phyloP scores from a whole-genome alignment of 2,797 vertebrate genomes.

The Tadarida brasiliensis region DNA sequence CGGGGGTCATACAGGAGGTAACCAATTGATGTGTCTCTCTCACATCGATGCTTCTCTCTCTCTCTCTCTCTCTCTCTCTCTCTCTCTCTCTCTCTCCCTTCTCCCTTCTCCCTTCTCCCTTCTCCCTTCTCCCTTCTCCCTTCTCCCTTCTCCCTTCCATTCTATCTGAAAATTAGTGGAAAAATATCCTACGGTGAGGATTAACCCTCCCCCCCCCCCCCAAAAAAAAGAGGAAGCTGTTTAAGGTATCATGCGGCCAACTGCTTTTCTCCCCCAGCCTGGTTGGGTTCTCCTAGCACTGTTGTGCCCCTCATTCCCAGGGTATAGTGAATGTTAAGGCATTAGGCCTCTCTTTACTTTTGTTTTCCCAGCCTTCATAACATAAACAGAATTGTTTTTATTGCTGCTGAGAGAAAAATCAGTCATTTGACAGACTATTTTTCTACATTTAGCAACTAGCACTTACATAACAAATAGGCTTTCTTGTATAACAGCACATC shows the following conservation, averaged over 20 bases:
- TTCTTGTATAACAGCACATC: constrained; percentile 22
- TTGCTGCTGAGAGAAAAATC: constrained; percentile 18
- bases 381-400: constrained; percentile 18
- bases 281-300: background rate
- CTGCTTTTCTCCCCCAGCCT: background rate
- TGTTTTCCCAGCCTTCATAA: background rate
- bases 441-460: constrained; percentile 64
- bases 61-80: too few species aligned
- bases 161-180: too few species aligned
- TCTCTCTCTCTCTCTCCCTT: too few species aligned
- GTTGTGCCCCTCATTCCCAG: background rate
- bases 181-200: too few species aligned
- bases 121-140: too few species aligned
- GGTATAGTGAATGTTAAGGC: background rate
- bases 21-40: too few species aligned
- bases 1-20: too few species aligned
- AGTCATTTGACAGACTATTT: constrained; percentile 61
- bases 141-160: too few species aligned
- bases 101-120: too few species aligned
- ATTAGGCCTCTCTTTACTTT: background rate
- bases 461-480: constrained; percentile 30
- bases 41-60: too few species aligned
- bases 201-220: too few species aligned
- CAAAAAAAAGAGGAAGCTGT: background rate
- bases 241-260: background rate